phyloP scores from a whole-genome alignment of 2,888 invertebrate species.

The Dryobota labecula region DNA sequence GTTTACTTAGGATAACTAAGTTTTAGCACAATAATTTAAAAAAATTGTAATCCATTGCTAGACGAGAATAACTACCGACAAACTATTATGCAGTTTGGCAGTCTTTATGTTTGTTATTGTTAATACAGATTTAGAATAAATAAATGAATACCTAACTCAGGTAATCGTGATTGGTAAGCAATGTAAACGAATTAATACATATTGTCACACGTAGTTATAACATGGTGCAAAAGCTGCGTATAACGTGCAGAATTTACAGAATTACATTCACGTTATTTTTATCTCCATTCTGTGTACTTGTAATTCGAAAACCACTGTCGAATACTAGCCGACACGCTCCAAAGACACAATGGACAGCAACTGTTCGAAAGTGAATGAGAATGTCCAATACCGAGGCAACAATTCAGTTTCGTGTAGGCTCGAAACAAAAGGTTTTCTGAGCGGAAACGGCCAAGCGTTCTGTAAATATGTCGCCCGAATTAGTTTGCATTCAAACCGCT shows the following conservation, averaged over 20 bases:
- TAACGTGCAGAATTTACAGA: background rate
- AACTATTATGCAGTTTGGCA: too few species aligned
- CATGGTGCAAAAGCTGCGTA: background rate
- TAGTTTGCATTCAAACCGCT: constrained; percentile 14
- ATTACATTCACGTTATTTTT: background rate
- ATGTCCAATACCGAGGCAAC: constrained; percentile 29
- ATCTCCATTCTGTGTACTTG: background rate
- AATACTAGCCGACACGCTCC: constrained; percentile 7
- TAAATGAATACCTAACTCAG: too few species aligned
- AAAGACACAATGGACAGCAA: constrained; percentile 11
- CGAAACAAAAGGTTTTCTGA: constrained; percentile 43
- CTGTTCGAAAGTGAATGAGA: constrained; percentile 37
- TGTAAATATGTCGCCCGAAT: constrained; percentile 20
- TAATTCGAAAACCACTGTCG: constrained; percentile 3
- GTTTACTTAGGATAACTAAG: too few species aligned
- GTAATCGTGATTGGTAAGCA: too few species aligned
- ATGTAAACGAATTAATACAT: background rate
- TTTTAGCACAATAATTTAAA: too few species aligned
- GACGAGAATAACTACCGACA: too few species aligned
- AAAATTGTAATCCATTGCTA: too few species aligned
- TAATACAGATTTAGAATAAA: too few species aligned
- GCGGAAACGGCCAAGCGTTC: constrained; percentile 7
- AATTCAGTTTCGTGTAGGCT: constrained; percentile 33
- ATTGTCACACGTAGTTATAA: background rate
- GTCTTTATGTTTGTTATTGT: too few species aligned